Evolutionary conservation across 1,140 invertebrate genomes (phyloP), one percentile per base, ranked within the genome.

Genomic region (Scylla paramamosain): DNA sequence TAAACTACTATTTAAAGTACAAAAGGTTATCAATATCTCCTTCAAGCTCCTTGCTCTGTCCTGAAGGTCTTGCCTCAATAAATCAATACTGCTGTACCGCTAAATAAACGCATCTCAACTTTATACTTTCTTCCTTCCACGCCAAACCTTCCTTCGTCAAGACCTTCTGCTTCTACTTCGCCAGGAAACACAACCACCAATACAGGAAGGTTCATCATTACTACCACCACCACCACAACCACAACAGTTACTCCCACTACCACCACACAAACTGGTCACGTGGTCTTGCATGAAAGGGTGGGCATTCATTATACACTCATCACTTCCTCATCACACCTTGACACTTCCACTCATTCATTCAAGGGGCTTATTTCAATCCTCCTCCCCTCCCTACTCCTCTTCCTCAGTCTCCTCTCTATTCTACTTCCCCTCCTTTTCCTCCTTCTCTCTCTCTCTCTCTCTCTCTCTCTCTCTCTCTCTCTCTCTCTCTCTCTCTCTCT

Each of bases 381-480:
- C 6, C 39, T 39, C 39, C 6, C 39, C 39, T 39, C 39, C 39
- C 39, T 39, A 1, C 6, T 39, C 39, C 39, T 39, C 39, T 39
- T 1, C 6, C 39, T 39, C 39, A 2, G 39, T 39, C 39, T 39
- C 39, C 39, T 39, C 39, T 39, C 1, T 39, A 39, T 6, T 1
- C 39, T 39, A 1, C 39, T 39, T 39, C 6, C 6, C 39, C 1
- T 39, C 39, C 6, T 39, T 39, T 39, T 39, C 39, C 6, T 39
- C 39, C 39, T 39, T 39, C 6, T 39, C 39, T 39, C 6, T 6
- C 39, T 39, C 25, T 20, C 39, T 39, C 84, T 87, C 84, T 32
- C 8, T 87, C 84, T 87, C 86, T 28, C 86, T 20, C 28, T 87
- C 28, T 87, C n/a, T n/a, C n/a, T n/a, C n/a, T n/a, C n/a, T n/a